Evolutionary conservation across 23 tunicate genomes (phyloP).

Genomic region (Phallusia fumigata): DNA sequence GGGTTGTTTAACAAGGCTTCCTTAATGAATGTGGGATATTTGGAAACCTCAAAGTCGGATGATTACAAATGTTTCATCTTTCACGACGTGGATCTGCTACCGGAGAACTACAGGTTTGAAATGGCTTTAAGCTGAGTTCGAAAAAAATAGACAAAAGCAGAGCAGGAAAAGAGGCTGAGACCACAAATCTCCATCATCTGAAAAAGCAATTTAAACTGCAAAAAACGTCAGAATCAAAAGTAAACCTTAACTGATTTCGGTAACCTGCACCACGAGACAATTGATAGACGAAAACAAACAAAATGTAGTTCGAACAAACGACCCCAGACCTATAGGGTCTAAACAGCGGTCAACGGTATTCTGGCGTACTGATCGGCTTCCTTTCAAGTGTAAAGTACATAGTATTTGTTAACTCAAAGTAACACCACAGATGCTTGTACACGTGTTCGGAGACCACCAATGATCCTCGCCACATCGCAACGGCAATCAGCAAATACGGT

Average conservation of each 20-base stretch:
- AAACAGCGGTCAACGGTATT: too few species aligned
- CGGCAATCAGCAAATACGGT: conserved; percentile 25
- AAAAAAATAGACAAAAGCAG: too few species aligned
- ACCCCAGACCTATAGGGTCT: too few species aligned
- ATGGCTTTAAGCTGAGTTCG: neutral
- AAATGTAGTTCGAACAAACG: too few species aligned
- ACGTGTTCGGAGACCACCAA: conserved; percentile 19
- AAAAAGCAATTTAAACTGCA: neutral
- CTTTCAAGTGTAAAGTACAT: too few species aligned
- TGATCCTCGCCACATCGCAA: conserved; percentile 28
- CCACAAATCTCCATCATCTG: neutral
- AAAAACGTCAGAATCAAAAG: too few species aligned
- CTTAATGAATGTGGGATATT: conserved; percentile 23
- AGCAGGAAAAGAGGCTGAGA: too few species aligned
- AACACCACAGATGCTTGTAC: conserved; percentile 48
- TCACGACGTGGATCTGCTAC: conserved; percentile 49
- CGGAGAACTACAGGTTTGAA: conserved; percentile 34
- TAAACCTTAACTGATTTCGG: too few species aligned
- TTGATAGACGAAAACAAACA: too few species aligned
- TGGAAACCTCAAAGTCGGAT: conserved; percentile 26
- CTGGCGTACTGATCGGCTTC: too few species aligned
- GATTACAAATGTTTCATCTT: conserved; percentile 34
- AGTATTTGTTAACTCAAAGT: too few species aligned
- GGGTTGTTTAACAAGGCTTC: conserved; percentile 29
- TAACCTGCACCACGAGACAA: too few species aligned